Conservation (phyloP, 1,140 invertebrate genomes). For the Liolophura sinensis region DNA sequence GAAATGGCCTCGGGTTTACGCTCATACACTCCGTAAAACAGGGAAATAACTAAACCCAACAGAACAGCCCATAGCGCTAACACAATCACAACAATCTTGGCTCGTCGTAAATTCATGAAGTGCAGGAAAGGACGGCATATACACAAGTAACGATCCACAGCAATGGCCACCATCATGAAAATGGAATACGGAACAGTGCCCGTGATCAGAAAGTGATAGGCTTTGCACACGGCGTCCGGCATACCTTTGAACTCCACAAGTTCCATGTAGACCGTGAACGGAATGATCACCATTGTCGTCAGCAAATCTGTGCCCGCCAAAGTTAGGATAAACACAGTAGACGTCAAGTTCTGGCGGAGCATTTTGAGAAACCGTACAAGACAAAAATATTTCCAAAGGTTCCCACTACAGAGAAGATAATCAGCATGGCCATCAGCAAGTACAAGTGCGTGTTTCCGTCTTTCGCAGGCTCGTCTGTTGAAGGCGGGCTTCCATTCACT, state of each 20-base stretch:
- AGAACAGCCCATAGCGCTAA: conserved; percentile 32
- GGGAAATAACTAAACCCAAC: conserved; percentile 35
- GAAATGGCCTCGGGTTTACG: too few relatives aligned
- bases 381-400: conserved; percentile 51
- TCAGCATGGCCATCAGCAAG: too few relatives aligned
- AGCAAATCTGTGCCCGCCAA: conserved; percentile 46
- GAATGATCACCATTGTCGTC: conserved; percentile 43
- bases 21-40: conserved; percentile 27
- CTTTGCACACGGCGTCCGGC: conserved; percentile 42
- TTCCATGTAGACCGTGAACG: conserved; percentile 44
- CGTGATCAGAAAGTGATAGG: conserved; percentile 46
- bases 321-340: conserved; percentile 49
- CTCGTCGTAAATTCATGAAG: conserved; percentile 41
- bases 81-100: conserved; percentile 37
- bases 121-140: conserved; percentile 49
- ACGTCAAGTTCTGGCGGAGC: conserved; percentile 44
- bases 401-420: conserved; percentile 38
- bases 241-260: conserved; percentile 22
- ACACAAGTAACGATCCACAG: conserved; percentile 50
- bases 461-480: too few relatives aligned
- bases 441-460: too few relatives aligned
- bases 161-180: conserved; percentile 51
- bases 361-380: conserved; percentile 48
- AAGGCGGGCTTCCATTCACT: too few relatives aligned
- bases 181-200: conserved; percentile 48